Conservation (phyloP, 2,113 vertebrate genomes). For the Carlito syrichta region DNA sequence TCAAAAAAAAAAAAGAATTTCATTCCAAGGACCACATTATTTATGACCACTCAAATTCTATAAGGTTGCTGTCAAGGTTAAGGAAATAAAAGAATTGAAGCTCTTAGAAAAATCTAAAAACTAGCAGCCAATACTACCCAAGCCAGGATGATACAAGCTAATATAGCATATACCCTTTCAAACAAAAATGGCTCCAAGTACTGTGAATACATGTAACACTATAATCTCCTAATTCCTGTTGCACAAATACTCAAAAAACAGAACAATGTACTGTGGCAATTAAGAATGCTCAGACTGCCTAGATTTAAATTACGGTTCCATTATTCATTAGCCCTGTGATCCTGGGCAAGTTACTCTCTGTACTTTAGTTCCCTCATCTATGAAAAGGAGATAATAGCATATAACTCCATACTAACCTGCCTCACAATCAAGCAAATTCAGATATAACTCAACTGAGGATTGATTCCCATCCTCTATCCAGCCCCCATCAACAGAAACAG, state of each 20-base stretch:
- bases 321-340: neutral
- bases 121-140: slow-evolving; percentile 22
- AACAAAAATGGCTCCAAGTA: slow-evolving; percentile 35
- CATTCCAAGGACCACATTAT: neutral
- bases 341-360: neutral
- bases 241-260: neutral
- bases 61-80: neutral
- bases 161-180: neutral
- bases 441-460: neutral
- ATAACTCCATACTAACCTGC: neutral
- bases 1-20: too few species aligned
- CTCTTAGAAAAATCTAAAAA: neutral
- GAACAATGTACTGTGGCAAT: neutral
- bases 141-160: slow-evolving; percentile 5
- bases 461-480: neutral
- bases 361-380: slow-evolving; percentile 4
- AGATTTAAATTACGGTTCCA: neutral
- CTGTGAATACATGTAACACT: neutral
- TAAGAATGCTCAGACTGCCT: neutral
- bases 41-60: slow-evolving; percentile 25
- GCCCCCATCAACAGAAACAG: neutral
- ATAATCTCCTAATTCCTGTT: neutral
- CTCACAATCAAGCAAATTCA: slow-evolving; percentile 10
- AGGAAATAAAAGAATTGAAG: neutral
- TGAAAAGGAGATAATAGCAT: neutral